Conservation (phyloP, 2,113 vertebrate species). For the Callipepla californica region DNA sequence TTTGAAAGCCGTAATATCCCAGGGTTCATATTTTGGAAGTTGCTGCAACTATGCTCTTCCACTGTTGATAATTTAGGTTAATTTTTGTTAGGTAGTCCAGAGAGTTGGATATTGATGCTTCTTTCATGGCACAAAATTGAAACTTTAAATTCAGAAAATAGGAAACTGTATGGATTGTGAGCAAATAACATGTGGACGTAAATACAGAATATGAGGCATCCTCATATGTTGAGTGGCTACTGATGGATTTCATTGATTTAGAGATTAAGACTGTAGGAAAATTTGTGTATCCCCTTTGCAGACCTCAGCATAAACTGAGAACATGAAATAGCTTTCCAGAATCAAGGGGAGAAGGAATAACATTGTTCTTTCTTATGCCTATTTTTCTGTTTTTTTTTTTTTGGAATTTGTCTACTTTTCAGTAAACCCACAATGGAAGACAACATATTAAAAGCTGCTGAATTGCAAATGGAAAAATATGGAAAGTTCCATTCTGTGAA, state of each 20-base stretch:
- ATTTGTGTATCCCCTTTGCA: conserved; percentile 7
- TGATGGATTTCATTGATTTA: not conserved
- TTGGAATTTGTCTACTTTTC: not conserved
- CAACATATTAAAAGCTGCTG: conserved; percentile 17
- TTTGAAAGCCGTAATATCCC: not conserved
- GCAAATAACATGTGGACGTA: not conserved
- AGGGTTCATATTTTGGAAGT: not conserved
- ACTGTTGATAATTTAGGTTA: not conserved
- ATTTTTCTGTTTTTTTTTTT: not conserved
- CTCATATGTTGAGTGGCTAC: not conserved
- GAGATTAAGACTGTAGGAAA: not conserved
- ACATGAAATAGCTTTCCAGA: not conserved
- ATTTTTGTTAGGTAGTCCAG: not conserved
- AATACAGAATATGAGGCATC: not conserved
- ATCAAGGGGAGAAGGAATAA: not conserved
- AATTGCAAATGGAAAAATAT: not conserved
- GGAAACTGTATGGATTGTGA: not conserved
- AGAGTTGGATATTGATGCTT: not conserved
- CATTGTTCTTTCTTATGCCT: not conserved
- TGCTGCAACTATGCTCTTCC: not conserved
- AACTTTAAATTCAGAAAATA: not conserved
- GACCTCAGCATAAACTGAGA: not conserved
- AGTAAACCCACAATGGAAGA: conserved; percentile 8
- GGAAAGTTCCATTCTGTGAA: not conserved
- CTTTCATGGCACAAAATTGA: not conserved